Evolutionary conservation across 2,797 vertebrate species (phyloP).

Genomic region (Sylvilagus floridanus): DNA sequence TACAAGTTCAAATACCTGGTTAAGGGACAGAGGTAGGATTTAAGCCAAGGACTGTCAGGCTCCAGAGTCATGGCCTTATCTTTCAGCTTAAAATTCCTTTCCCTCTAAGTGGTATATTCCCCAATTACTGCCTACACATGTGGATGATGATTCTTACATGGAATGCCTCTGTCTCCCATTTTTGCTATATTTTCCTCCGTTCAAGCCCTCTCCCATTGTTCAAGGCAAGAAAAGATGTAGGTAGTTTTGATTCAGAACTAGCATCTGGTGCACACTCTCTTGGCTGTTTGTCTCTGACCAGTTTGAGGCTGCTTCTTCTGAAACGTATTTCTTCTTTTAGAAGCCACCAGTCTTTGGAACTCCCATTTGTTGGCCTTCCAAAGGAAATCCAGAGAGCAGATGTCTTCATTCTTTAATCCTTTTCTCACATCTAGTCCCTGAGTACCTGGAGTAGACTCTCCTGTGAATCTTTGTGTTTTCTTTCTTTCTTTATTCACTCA

Average conservation of each 20-base stretch:
- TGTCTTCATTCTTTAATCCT: neutral
- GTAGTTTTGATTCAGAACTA: slow-evolving; percentile 45
- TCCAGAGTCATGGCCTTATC: neutral
- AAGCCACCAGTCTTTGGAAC: neutral
- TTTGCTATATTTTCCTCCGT: slow-evolving; percentile 36
- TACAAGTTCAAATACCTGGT: slow-evolving; percentile 62
- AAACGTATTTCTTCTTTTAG: neutral
- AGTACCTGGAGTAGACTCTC: neutral
- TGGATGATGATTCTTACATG: neutral
- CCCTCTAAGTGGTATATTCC: slow-evolving; percentile 2
- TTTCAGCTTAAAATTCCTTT: slow-evolving; percentile 10
- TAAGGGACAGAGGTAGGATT: slow-evolving; percentile 22
- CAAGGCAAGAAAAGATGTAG: neutral
- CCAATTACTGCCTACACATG: neutral
- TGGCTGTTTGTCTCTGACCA: neutral
- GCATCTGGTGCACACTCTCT: slow-evolving; percentile 5
- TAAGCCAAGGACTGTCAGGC: slow-evolving; percentile 18
- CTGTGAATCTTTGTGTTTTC: too few species aligned
- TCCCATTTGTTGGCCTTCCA: slow-evolving; percentile 44
- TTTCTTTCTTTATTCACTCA: too few species aligned
- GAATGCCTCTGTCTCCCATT: slow-evolving; percentile 7
- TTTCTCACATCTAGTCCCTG: neutral
- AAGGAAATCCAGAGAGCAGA: neutral
- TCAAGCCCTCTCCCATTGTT: neutral
- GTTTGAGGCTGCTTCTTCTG: slow-evolving; percentile 50